Evolutionary conservation across 2,113 vertebrate species (phyloP).

Genomic region (Platichthys stellatus): DNA sequence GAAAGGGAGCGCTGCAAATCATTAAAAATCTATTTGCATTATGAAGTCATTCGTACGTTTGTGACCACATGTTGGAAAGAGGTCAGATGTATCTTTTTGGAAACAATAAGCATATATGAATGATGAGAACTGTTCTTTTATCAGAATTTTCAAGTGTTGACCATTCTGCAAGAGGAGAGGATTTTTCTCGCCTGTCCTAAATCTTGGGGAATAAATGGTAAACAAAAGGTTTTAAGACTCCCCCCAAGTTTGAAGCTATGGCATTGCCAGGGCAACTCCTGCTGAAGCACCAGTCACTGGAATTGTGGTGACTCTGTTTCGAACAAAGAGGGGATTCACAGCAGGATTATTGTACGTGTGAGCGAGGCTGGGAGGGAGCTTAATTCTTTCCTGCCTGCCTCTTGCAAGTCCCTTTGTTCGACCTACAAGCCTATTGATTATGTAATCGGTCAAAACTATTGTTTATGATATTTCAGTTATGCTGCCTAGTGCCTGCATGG

Average conservation of each 20-base stretch:
- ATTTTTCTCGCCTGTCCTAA: neutral
- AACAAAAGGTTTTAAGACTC: conserved; percentile 25
- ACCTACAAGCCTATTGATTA: conserved; percentile 50
- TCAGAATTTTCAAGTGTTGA: neutral
- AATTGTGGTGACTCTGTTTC: conserved; percentile 62
- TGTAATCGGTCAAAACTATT: conserved; percentile 45
- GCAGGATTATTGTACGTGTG: conserved; percentile 78
- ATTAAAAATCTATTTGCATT: neutral
- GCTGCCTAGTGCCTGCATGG: conserved; percentile 1
- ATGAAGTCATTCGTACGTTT: neutral
- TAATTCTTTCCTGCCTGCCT: conserved; percentile 70
- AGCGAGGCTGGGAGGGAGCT: conserved; percentile 59
- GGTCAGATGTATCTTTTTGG: neutral
- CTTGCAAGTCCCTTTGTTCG: conserved; percentile 67
- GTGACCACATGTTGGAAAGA: neutral
- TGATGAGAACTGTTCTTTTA: neutral
- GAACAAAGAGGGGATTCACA: conserved; percentile 80
- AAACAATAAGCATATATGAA: neutral
- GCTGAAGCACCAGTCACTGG: conserved; percentile 53
- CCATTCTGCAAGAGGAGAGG: neutral
- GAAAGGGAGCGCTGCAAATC: neutral
- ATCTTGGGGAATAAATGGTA: conserved; percentile 1
- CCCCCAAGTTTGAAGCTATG: conserved; percentile 43
- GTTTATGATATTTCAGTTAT: conserved; percentile 36
- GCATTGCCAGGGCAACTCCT: conserved; percentile 67